A percentile compares a stretch with the other conserved stretches of the same genome.
Evolutionary conservation across 2,797 vertebrate genomes (phyloP).

Genomic region (Potorous gilbertii): DNA sequence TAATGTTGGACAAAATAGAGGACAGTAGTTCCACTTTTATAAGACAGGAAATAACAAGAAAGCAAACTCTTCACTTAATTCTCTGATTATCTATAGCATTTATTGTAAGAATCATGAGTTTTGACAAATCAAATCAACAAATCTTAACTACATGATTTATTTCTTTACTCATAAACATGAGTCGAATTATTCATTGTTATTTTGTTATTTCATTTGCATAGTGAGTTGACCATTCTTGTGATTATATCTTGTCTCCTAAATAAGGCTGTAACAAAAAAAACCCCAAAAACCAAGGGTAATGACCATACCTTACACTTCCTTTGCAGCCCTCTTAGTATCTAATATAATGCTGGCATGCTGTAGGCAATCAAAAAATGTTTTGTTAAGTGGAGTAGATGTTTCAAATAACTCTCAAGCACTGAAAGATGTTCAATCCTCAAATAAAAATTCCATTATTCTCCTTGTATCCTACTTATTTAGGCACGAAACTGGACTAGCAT

Average conservation of each 20-base stretch:
- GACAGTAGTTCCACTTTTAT: too few relatives aligned
- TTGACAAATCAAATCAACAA: not conserved
- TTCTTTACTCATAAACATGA: not conserved
- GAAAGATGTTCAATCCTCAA: not conserved
- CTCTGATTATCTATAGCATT: too few relatives aligned
- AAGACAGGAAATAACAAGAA: too few relatives aligned
- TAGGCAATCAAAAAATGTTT: not conserved
- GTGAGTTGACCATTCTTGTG: not conserved
- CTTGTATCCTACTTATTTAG: not conserved
- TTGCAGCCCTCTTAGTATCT: not conserved
- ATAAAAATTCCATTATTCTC: not conserved
- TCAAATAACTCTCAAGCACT: not conserved
- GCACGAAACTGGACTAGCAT: not conserved
- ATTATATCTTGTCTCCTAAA: not conserved
- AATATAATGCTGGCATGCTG: constrained; percentile 5
- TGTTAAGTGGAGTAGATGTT: not conserved
- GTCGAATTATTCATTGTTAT: not conserved
- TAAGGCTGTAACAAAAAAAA: not conserved
- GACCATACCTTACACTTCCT: constrained; percentile 16
- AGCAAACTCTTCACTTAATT: too few relatives aligned
- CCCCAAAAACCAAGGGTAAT: not conserved
- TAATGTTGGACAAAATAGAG: too few relatives aligned
- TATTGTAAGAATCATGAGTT: not conserved
- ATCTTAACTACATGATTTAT: not conserved
- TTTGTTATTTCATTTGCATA: not conserved